Percentiles rank a stretch among this genome's conserved stretches.
Conservation (phyloP, 2,113 vertebrate species). For the Engraulis encrasicolus region DNA sequence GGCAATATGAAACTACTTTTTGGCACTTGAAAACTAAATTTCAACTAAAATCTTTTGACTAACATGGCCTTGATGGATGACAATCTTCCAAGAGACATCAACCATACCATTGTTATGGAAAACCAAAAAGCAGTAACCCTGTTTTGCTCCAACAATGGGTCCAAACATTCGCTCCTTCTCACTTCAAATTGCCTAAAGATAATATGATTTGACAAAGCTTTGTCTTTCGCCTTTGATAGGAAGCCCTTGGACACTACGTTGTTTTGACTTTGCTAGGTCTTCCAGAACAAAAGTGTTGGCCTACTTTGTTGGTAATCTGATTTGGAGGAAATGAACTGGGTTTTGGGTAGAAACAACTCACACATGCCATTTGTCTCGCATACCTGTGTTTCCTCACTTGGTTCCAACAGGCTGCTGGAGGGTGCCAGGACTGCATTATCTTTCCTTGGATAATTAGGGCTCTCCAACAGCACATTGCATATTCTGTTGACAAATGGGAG, state of each 20-base stretch:
- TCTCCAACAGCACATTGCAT: conserved; percentile 96
- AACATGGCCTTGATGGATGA: no score
- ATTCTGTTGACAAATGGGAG: conserved; percentile 77
- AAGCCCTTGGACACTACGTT: no score
- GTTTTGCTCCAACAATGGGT: background rate
- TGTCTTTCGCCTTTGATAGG: no score
- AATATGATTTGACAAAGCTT: no score
- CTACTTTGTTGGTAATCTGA: no score
- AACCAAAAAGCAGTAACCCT: background rate
- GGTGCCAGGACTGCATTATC: conserved; percentile 81
- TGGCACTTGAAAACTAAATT: no score
- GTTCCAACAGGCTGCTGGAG: conserved; percentile 90
- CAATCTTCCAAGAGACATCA: no score
- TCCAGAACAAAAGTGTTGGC: no score
- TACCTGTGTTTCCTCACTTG: conserved; percentile 79
- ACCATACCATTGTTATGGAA: background rate
- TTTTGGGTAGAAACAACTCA: background rate
- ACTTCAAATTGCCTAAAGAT: background rate
- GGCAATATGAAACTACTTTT: no score
- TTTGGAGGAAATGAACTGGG: no score
- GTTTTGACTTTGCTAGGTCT: no score
- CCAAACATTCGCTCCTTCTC: background rate
- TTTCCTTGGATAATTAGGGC: conserved; percentile 89
- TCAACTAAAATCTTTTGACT: no score
- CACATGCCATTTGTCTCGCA: conserved; percentile 22